phyloP scores from a whole-genome alignment of 2,797 vertebrate species.

The Rhabdomys pumilio region DNA sequence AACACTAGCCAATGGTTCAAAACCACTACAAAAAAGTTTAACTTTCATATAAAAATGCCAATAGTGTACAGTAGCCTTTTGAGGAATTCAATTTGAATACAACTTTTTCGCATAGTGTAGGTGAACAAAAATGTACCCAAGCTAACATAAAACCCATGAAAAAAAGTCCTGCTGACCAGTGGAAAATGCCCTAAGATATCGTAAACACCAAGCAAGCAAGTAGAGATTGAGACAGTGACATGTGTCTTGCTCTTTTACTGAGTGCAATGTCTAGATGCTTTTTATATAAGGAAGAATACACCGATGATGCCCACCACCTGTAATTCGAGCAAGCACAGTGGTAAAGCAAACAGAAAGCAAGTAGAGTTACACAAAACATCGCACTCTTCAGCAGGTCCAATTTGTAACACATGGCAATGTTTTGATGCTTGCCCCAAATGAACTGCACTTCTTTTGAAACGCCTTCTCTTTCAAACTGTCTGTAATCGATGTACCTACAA shows the following conservation, averaged over 20 bases:
- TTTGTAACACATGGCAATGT: constrained; percentile 76
- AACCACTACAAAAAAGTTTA: constrained; percentile 65
- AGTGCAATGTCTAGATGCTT: constrained; percentile 75
- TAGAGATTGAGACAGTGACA: constrained; percentile 81
- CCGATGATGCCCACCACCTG: constrained; percentile 42
- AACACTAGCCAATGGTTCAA: constrained; percentile 70
- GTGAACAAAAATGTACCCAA: constrained; percentile 79
- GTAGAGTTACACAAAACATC: constrained; percentile 63
- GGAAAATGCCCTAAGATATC: constrained; percentile 81
- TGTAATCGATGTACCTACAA: constrained; percentile 85
- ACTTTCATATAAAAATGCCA: constrained; percentile 82
- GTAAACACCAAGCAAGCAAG: constrained; percentile 78
- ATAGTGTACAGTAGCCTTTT: constrained; percentile 78
- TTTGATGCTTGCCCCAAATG: constrained; percentile 87
- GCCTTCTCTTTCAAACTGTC: constrained; percentile 86
- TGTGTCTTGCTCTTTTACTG: constrained; percentile 84
- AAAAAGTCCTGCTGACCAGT: constrained; percentile 76
- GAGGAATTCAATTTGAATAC: constrained; percentile 78
- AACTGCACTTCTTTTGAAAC: constrained; percentile 89
- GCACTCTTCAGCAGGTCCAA: constrained; percentile 82
- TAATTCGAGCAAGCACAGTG: constrained; percentile 78
- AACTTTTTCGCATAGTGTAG: constrained; percentile 81
- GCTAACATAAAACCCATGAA: constrained; percentile 80
- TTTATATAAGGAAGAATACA: constrained; percentile 76
- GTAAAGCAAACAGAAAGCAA: constrained; percentile 79